Evolutionary conservation across 2,888 invertebrate species (phyloP).

Genomic region (Tuberolachnus salignus): DNA sequence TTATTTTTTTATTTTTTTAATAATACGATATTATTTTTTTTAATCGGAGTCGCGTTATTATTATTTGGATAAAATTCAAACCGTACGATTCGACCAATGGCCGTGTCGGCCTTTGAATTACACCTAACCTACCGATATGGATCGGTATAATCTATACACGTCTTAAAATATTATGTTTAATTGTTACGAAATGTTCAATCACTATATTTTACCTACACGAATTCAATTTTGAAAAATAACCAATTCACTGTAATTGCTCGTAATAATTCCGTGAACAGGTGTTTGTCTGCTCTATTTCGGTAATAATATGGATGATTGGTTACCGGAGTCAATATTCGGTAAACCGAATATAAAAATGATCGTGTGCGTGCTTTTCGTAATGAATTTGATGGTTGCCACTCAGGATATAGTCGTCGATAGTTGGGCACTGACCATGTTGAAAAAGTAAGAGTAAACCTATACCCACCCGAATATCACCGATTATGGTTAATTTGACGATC

Average conservation of each 20-base stretch:
- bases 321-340: constrained; percentile 68
- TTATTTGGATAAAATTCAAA: neutral
- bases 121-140: neutral
- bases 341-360: constrained; percentile 64
- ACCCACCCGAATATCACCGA: too few species aligned
- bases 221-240: neutral
- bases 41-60: too few species aligned
- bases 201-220: too few species aligned
- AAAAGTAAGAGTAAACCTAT: constrained; percentile 69
- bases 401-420: constrained; percentile 99
- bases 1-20: too few species aligned
- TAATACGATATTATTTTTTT: too few species aligned
- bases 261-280: constrained; percentile 34
- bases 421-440: constrained; percentile 98
- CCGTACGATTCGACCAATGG: neutral
- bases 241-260: too few species aligned
- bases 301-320: constrained; percentile 73
- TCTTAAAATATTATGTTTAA: neutral
- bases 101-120: neutral
- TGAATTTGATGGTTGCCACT: constrained; percentile 97
- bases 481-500: too few species aligned
- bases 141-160: neutral
- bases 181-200: neutral
- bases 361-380: constrained; percentile 82
- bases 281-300: constrained; percentile 82